Base-by-base conservation (phyloP, 2,888 invertebrate species). In the Chymomyza fuscimana region DNA sequence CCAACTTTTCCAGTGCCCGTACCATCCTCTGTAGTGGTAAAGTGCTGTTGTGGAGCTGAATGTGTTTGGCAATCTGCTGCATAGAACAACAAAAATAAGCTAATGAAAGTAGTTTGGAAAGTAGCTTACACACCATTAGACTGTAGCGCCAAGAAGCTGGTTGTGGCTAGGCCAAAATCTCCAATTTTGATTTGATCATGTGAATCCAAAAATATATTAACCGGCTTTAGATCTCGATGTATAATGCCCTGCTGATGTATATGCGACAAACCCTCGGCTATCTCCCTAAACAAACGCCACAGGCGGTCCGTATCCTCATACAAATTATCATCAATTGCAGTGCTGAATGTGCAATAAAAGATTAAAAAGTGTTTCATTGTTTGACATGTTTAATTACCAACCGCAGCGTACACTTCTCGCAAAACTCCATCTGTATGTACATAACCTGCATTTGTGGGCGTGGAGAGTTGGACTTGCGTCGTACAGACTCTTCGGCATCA, bases 361-460 rank as follows among this genome's bases (percentile, higher is more conserved):
- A 56, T 7, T 16, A 65, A 51, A 54, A 69, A 51, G 40, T 52
- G 63, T 63, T 22, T 29, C 7, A 59, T 29, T 63, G 10, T 6
- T 60, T 4, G 5, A 29, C n/a, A 7, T n/a, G 58, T 29, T 32
- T 7, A 46, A 46, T 25, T 46, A 25, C 52, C 95, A 80, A 93
- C 91, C 95, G 93, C 40, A 98, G 92, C 0, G 99, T 99, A 83
- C 96, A 97, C 89, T 98, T 98, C 90, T 99, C 99, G 91, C 99
- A 99, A 91, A 98, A 99, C 92, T 99, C 99, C 99, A 99, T 99
- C 93, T 99, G 97, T 80, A 97, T 97, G 89, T 97, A 98, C 93
- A 98, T 94, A 69, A 95, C 88, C 79, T 92, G 91, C 77, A 90
- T 88, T 5, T 82, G 79, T 0, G 90, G 90, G 12, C 86, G 87